Evolutionary conservation across 2,797 vertebrate species (phyloP).

Genomic region (Premnoplex brunnescens): DNA sequence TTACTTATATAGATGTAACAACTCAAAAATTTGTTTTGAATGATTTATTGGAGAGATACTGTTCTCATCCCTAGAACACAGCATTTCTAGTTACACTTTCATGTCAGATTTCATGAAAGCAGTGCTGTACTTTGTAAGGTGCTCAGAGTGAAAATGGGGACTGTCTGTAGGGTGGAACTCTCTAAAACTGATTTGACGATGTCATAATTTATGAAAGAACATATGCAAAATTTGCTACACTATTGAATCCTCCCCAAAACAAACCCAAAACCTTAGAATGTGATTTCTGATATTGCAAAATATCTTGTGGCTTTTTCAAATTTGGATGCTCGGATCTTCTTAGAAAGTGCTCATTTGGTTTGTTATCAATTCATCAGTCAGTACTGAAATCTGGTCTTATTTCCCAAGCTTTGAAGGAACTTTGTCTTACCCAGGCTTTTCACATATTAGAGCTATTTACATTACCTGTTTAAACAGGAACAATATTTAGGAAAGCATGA

Average conservation of each 20-base stretch:
- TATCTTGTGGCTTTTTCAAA: not conserved
- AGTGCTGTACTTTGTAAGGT: not conserved
- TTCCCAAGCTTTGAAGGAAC: not conserved
- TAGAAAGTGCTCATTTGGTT: not conserved
- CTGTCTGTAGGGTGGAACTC: not conserved
- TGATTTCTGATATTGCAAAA: not conserved
- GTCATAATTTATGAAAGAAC: not conserved
- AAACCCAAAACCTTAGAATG: not conserved
- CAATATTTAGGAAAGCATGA: not conserved
- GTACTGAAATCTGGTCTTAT: not conserved
- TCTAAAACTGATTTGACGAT: not conserved
- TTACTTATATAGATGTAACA: not conserved
- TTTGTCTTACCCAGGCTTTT: not conserved
- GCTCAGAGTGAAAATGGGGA: not conserved
- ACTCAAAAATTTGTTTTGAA: not conserved
- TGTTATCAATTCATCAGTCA: not conserved
- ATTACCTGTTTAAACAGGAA: not conserved
- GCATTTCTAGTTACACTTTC: not conserved
- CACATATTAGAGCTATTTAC: not conserved
- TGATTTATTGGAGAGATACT: not conserved
- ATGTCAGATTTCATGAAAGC: not conserved
- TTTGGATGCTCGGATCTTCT: not conserved
- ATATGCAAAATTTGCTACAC: not conserved
- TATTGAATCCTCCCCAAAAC: not conserved
- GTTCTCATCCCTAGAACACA: not conserved